These are phyloP conservation scores for Hylaeus anthracinus DNA, from an alignment of 1,140 invertebrate species.

Conservation along the genomic window DNA sequence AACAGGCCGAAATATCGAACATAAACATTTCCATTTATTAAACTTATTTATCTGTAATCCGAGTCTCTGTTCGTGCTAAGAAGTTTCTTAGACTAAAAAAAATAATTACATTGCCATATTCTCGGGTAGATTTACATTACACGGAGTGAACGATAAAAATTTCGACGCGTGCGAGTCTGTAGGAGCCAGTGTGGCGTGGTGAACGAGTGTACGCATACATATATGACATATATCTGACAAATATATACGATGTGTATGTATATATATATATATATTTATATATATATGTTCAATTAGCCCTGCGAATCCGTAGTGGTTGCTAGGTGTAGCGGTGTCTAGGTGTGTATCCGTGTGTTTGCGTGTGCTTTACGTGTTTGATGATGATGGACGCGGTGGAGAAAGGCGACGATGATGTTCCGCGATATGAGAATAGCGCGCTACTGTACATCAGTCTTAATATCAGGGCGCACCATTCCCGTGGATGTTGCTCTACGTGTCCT, in stretches of 20 bases:
- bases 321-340: constrained; percentile 45
- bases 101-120: too few relatives aligned
- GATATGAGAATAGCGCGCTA: constrained; percentile 79
- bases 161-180: constrained; percentile 38
- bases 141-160: neutral
- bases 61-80: too few relatives aligned
- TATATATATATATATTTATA: constrained; percentile 63
- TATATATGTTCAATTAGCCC: constrained; percentile 67
- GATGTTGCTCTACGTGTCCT: constrained; percentile 62
- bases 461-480: constrained; percentile 80
- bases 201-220: constrained; percentile 65
- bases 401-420: constrained; percentile 58
- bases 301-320: constrained; percentile 62
- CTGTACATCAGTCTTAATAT: constrained; percentile 82
- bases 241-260: constrained; percentile 61
- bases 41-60: too few relatives aligned
- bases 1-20: too few relatives aligned
- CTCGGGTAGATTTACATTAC: too few relatives aligned
- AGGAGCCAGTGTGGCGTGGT: constrained; percentile 54
- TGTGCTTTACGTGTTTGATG: constrained; percentile 26
- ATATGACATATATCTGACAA: constrained; percentile 68
- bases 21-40: too few relatives aligned
- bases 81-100: too few relatives aligned
- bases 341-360: constrained; percentile 22
- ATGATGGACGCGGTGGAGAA: constrained; percentile 17